phyloP scores from a whole-genome alignment of 2,888 invertebrate genomes.

The Morpho achilles region DNA sequence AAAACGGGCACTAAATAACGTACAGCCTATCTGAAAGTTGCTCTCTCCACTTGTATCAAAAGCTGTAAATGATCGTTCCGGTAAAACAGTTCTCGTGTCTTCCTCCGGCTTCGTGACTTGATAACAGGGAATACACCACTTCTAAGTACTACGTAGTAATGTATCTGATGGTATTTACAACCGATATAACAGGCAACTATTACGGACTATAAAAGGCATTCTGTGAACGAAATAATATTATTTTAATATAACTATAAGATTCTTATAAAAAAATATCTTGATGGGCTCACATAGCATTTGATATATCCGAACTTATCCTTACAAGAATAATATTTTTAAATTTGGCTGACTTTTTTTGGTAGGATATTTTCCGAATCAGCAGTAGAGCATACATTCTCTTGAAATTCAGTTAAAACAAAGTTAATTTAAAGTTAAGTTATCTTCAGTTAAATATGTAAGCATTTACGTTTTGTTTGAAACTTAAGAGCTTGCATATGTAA shows the following conservation, averaged over 20 bases:
- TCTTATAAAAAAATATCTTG: too few relatives aligned
- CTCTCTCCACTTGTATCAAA: conserved; percentile 14
- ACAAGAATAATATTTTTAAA: too few relatives aligned
- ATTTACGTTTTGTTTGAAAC: too few relatives aligned
- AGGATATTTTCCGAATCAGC: too few relatives aligned
- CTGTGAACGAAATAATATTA: conserved; percentile 5
- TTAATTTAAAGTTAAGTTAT: too few relatives aligned
- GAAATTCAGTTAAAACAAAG: too few relatives aligned
- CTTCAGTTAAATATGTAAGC: too few relatives aligned
- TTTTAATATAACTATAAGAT: background rate
- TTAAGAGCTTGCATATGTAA: too few relatives aligned
- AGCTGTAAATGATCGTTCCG: conserved; percentile 49
- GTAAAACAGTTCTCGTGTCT: conserved; percentile 73
- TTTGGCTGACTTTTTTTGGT: too few relatives aligned
- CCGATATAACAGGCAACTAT: conserved; percentile 5
- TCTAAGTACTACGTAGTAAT: conserved; percentile 7
- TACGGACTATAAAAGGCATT: conserved; percentile 4
- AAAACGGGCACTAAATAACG: background rate
- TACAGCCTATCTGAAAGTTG: conserved; percentile 21
- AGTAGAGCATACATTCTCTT: too few relatives aligned
- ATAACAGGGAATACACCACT: conserved; percentile 15
- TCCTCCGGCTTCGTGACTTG: conserved; percentile 40
- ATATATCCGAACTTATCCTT: too few relatives aligned
- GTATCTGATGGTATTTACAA: conserved; percentile 12
- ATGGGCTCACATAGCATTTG: too few relatives aligned